phyloP scores from a whole-genome alignment of 2,113 vertebrate species.

The Morphnarchus princeps region DNA sequence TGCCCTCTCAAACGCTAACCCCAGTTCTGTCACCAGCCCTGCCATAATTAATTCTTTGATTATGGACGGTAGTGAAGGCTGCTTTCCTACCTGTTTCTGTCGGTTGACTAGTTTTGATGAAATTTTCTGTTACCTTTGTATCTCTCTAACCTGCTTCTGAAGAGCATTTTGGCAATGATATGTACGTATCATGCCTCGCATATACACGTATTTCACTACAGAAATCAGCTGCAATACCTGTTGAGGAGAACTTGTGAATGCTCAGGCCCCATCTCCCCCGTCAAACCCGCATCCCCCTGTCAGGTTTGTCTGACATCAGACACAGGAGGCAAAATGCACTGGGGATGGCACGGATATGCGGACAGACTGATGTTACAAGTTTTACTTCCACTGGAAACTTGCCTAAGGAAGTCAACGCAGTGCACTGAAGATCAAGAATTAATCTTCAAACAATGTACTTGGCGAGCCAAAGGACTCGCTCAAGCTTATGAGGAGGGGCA shows the following conservation, averaged over 20 bases:
- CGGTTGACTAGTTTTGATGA: not conserved
- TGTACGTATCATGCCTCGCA: not conserved
- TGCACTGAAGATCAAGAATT: not conserved
- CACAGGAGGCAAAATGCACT: not conserved
- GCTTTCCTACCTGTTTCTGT: not conserved
- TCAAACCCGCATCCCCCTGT: not conserved
- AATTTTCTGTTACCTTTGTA: not conserved
- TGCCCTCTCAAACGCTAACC: not conserved
- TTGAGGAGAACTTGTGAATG: not conserved
- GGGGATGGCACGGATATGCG: not conserved
- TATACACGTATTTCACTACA: not conserved
- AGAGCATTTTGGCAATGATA: not conserved
- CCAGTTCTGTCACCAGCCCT: not conserved
- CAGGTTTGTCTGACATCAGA: not conserved
- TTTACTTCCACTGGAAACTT: not conserved
- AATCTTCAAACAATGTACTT: not conserved
- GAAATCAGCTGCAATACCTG: not conserved
- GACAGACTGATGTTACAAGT: not conserved
- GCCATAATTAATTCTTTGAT: not conserved
- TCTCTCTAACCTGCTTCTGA: not conserved
- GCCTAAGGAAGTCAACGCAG: not conserved
- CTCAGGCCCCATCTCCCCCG: not conserved
- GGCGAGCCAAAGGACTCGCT: not conserved
- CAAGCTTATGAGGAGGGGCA: not conserved
- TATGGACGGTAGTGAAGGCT: not conserved